Conservation (phyloP, 2,888 invertebrate genomes). For the Thumatha senex region DNA sequence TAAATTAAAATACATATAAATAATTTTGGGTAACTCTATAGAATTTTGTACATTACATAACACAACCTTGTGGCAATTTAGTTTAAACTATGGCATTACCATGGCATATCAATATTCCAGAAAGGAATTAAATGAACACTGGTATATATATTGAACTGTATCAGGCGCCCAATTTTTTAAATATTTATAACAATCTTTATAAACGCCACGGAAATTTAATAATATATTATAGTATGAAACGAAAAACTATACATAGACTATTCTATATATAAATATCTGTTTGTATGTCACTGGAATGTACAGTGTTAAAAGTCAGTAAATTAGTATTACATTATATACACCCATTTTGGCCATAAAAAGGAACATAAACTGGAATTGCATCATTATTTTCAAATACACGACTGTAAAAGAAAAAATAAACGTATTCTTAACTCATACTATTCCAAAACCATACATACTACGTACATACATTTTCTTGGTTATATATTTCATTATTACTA, state of each 20-base stretch:
- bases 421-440: constrained; percentile 33
- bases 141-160: constrained; percentile 39
- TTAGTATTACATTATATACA: constrained; percentile 32
- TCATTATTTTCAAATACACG: constrained; percentile 26
- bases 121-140: constrained; percentile 15
- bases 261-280: constrained; percentile 7
- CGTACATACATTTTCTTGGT: constrained; percentile 1
- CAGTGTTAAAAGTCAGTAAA: constrained; percentile 35
- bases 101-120: constrained; percentile 42
- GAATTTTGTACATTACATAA: constrained; percentile 73
- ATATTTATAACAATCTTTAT: not conserved
- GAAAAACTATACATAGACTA: constrained; percentile 1
- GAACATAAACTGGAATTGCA: constrained; percentile 54
- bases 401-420: constrained; percentile 27
- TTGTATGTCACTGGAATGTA: constrained; percentile 62
- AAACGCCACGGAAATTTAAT: not conserved
- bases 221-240: constrained; percentile 1
- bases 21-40: constrained; percentile 75
- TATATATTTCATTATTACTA: too few species aligned
- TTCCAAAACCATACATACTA: constrained; percentile 32
- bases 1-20: constrained; percentile 55
- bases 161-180: constrained; percentile 38
- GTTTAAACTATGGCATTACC: constrained; percentile 67
- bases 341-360: constrained; percentile 48
- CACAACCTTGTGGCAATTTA: constrained; percentile 78